These are phyloP conservation scores for Amphimedon queenslandica DNA, from an alignment of 37 sponge, comb jelly and placozoan species.

Conservation along the genomic window DNA sequence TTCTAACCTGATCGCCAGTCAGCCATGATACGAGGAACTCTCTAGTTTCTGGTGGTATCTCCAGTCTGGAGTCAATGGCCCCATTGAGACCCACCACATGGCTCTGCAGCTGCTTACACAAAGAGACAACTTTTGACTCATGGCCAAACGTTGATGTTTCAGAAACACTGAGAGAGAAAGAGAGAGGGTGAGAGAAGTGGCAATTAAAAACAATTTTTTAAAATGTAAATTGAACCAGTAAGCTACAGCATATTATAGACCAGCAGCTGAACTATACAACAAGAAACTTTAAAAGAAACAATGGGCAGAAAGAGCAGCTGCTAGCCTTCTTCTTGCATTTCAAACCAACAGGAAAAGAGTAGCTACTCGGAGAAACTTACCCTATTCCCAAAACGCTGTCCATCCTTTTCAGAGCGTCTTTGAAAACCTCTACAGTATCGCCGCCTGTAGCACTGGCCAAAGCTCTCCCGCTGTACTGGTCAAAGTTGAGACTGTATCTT, in stretches of 20 bases:
- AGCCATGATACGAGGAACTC: constrained; percentile 39
- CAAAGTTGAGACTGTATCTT: no score
- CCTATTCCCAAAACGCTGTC: constrained; percentile 59
- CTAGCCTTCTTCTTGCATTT: no score
- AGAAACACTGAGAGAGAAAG: not conserved
- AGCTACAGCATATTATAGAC: not conserved
- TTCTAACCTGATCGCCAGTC: not conserved
- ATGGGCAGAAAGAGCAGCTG: not conserved
- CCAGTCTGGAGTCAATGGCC: constrained; percentile 12
- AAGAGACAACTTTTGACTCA: not conserved
- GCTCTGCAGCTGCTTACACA: not conserved
- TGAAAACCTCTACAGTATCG: constrained; percentile 31
- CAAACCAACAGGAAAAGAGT: no score
- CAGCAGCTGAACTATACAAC: no score
- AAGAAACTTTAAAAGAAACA: not conserved
- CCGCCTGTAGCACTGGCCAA: no score
- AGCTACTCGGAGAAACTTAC: no score
- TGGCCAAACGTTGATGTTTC: constrained; percentile 1
- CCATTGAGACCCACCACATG: no score
- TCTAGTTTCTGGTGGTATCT: constrained; percentile 11
- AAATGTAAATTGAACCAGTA: not conserved
- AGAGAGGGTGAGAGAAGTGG: not conserved
- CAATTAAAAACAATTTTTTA: not conserved
- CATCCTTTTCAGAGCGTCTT: constrained; percentile 59
- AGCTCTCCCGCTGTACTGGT: no score